Evolutionary conservation across 2,113 vertebrate species (phyloP).

Genomic region (Xiphorhynchus elegans): DNA sequence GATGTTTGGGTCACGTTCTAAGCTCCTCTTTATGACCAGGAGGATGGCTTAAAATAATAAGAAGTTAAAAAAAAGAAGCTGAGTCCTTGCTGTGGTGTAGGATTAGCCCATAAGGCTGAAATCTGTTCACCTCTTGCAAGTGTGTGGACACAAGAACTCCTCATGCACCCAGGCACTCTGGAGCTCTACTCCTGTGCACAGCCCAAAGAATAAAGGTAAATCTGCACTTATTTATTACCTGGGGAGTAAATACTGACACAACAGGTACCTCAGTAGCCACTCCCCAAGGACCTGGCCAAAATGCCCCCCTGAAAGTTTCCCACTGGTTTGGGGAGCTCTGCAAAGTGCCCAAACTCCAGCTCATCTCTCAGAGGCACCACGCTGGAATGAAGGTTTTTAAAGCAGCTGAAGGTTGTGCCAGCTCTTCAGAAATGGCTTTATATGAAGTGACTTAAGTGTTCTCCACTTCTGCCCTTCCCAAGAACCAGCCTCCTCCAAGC

Average conservation of each 20-base stretch:
- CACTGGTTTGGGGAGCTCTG: background rate
- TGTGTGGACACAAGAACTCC: rapidly evolving
- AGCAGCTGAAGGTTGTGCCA: background rate
- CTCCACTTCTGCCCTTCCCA: background rate
- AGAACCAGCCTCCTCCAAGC: background rate
- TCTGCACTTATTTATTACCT: background rate
- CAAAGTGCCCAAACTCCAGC: background rate
- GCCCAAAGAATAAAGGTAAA: background rate
- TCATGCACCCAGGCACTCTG: background rate
- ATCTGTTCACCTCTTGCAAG: background rate
- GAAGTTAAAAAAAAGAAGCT: background rate
- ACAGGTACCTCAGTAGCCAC: background rate
- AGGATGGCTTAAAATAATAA: background rate
- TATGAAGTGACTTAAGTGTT: background rate
- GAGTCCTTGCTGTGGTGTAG: background rate
- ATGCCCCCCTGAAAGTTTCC: background rate
- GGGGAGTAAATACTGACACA: background rate
- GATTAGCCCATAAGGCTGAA: background rate
- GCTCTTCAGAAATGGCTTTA: background rate
- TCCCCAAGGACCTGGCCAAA: background rate
- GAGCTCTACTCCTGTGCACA: background rate
- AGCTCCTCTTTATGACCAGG: background rate
- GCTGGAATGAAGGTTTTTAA: background rate
- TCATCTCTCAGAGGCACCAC: background rate
- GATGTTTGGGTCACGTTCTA: background rate